Evolutionary conservation across 2,888 invertebrate genomes (phyloP).

Genomic region (Dynastes tityus): DNA sequence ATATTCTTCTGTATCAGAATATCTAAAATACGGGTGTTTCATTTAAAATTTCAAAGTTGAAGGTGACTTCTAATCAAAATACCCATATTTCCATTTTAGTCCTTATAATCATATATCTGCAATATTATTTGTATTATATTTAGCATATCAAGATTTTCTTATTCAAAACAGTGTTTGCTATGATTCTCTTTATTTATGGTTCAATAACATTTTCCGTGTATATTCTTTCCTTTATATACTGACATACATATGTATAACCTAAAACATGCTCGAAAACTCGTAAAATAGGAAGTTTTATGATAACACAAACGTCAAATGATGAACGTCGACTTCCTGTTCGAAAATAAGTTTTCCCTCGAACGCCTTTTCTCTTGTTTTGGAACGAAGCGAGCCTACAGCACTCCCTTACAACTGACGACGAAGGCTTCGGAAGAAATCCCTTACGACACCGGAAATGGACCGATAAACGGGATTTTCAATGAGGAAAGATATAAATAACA

Average conservation of each 20-base stretch:
- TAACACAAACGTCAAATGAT: slow-evolving; percentile 14
- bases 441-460: slow-evolving; percentile 25
- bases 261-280: not conserved
- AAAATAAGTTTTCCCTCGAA: slow-evolving; percentile 28
- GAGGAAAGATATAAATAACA: slow-evolving; percentile 3
- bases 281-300: slow-evolving; percentile 27
- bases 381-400: not conserved
- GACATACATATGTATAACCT: not conserved
- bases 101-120: no score
- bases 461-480: slow-evolving; percentile 19
- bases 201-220: no score
- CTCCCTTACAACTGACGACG: not conserved
- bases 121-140: no score
- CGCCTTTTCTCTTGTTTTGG: not conserved
- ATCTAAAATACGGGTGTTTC: no score
- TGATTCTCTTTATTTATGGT: no score
- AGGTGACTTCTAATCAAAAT: no score
- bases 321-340: slow-evolving; percentile 20
- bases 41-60: no score
- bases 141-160: no score
- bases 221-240: not conserved
- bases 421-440: not conserved
- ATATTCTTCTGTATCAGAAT: no score
- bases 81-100: no score
- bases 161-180: no score